These are phyloP conservation scores for Ctenosaura bakeri DNA, from an alignment of 2,797 vertebrate genomes.

Conservation along the genomic window DNA sequence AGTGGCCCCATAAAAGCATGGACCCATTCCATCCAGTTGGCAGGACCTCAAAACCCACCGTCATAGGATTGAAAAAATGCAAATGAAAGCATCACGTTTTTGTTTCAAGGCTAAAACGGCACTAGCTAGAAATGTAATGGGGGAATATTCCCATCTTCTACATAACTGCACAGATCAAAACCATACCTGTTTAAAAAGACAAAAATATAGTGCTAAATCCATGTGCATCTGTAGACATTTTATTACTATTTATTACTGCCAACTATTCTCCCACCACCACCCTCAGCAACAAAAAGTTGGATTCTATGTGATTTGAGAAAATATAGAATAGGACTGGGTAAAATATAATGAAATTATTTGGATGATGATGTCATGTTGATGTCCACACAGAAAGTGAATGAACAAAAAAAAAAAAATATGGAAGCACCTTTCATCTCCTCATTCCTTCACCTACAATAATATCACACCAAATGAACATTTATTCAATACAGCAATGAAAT, in stretches of 20 bases:
- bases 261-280: background rate
- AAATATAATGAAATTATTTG: conserved; percentile 8
- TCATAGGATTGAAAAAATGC: background rate
- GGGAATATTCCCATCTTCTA: background rate
- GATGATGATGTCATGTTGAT: background rate
- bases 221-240: background rate
- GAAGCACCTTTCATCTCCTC: background rate
- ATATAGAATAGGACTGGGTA: background rate
- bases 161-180: background rate
- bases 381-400: background rate
- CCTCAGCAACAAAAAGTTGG: background rate
- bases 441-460: background rate
- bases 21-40: no score
- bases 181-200: background rate
- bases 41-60: no score
- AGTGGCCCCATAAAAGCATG: no score
- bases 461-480: background rate
- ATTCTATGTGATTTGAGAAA: background rate
- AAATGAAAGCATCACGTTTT: background rate
- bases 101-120: background rate
- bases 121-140: background rate
- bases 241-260: no score
- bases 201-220: background rate
- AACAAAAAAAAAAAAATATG: background rate
- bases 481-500: conserved; percentile 17